phyloP scores from a whole-genome alignment of 64 coral and sea anemone species.

The Porites lutea region DNA sequence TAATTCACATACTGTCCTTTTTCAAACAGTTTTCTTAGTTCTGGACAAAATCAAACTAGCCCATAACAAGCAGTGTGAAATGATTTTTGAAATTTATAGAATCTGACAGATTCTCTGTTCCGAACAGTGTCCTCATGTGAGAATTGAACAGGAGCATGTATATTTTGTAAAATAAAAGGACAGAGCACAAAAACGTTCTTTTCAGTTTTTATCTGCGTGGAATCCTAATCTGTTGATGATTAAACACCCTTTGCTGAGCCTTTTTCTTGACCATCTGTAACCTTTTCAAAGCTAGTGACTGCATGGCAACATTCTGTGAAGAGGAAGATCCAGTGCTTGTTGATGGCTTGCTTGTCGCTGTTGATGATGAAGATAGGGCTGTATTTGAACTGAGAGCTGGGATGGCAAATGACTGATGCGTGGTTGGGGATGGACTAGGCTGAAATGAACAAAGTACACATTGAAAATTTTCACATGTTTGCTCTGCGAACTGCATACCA shows the following conservation, averaged over 20 bases:
- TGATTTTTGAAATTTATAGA: too few relatives aligned
- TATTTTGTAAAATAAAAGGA: too few relatives aligned
- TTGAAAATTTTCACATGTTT: too few relatives aligned
- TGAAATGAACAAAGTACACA: neutral
- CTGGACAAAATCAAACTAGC: too few relatives aligned
- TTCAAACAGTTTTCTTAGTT: too few relatives aligned
- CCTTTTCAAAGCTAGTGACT: conserved; percentile 70
- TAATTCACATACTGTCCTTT: too few relatives aligned
- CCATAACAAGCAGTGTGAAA: too few relatives aligned
- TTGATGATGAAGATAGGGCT: conserved; percentile 9
- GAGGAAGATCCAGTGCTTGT: conserved; percentile 26
- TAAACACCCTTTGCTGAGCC: conserved; percentile 83
- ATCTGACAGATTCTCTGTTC: neutral
- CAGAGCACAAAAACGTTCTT: neutral
- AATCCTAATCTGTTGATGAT: conserved; percentile 90
- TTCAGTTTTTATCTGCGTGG: conserved; percentile 67
- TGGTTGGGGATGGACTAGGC: conserved; percentile 56
- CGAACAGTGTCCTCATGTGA: neutral
- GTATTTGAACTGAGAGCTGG: conserved; percentile 69
- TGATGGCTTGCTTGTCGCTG: conserved; percentile 43
- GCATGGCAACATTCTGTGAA: conserved; percentile 85
- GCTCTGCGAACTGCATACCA: too few relatives aligned
- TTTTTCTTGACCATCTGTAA: conserved; percentile 97
- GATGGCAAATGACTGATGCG: conserved; percentile 88
- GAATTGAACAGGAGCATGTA: too few relatives aligned